Evolutionary conservation across 1,140 invertebrate genomes (phyloP), one percentile per base, ranked within the genome.

Genomic region (Drosophila athabasca): DNA sequence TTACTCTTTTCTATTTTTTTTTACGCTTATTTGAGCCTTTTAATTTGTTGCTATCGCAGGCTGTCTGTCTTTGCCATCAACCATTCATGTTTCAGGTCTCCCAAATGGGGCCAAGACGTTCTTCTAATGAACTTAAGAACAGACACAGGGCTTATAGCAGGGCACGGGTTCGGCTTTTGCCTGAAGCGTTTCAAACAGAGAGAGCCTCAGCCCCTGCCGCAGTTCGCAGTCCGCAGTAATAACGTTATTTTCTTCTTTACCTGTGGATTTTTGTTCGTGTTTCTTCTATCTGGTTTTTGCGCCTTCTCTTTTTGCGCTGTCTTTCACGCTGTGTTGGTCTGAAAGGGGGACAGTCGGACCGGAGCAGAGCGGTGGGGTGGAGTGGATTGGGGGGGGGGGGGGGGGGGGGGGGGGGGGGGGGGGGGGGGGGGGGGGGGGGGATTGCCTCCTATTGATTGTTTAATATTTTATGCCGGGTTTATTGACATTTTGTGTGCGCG

Each of bases 401-500:
- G 4, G 17, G 17, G 17, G 17, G 1, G 17, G 17, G 1, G 17
- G 0, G 29, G 29, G 29, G 29, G 4, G 17, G 17, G 17, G 17
- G 1, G 17, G 17, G 1, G 17, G 17, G 17, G 17, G 17, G 1
- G 17, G 17, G 1, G 17, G 0, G 29, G 29, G 29, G 29, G 4
- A 3, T 3, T 26, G 31, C 31, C 35, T 39, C 35, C 68, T 75
- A 79, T 88, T 87, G 77, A 88, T 88, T 78, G 75, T 74, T 85
- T 71, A 87, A 78, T 87, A 81, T 74, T 69, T 62, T 76, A 64
- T 62, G 73, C 52, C 52, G 83, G 79, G 82, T 87, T 87, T 87
- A 87, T 87, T 87, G 82, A 87, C 82, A 82, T 88, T 87, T 71
- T 75, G 76, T 75, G 76, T 73, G 62, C 46, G 79, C 54, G 68